Conservation (phyloP, 2,113 vertebrate genomes). For the Syngnathus scovelli region DNA sequence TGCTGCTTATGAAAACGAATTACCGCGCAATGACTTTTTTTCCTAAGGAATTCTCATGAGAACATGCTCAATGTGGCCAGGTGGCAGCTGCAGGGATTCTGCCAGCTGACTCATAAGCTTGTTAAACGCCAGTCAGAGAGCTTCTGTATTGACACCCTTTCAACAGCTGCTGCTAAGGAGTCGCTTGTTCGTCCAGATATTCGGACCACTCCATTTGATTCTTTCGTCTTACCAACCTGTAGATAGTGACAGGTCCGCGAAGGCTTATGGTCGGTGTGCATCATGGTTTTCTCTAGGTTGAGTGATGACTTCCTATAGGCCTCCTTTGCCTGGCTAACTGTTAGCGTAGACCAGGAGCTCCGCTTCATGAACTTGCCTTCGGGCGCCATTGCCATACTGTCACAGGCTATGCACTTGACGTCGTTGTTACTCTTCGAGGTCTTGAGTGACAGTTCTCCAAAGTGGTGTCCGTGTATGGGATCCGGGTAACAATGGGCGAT, state of each 20-base stretch:
- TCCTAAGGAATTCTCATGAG: not conserved
- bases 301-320: slow-evolving; percentile 96
- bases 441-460: slow-evolving; percentile 90
- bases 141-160: slow-evolving; percentile 32
- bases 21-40: not conserved
- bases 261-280: slow-evolving; percentile 86
- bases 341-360: slow-evolving; percentile 97
- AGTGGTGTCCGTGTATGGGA: slow-evolving; percentile 77
- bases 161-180: slow-evolving; percentile 11
- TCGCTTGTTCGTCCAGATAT: not conserved
- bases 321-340: slow-evolving; percentile 98
- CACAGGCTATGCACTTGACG: slow-evolving; percentile 93
- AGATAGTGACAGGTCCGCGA: slow-evolving; percentile 90
- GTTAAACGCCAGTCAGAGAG: slow-evolving; percentile 39
- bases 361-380: slow-evolving; percentile 94
- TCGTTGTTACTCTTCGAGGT: slow-evolving; percentile 96
- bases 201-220: not conserved
- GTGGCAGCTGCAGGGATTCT: slow-evolving; percentile 39
- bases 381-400: slow-evolving; percentile 84
- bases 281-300: slow-evolving; percentile 88
- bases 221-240: slow-evolving; percentile 75
- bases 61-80: slow-evolving; percentile 20
- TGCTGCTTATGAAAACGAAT: not conserved
- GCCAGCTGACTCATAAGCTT: slow-evolving; percentile 33
- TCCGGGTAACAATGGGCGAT: slow-evolving; percentile 86